Percentiles rank a stretch among this genome's conserved stretches.
These are phyloP conservation scores for Lacerta bilineata DNA, from an alignment of 2,797 vertebrate genomes.

Conservation along the genomic window DNA sequence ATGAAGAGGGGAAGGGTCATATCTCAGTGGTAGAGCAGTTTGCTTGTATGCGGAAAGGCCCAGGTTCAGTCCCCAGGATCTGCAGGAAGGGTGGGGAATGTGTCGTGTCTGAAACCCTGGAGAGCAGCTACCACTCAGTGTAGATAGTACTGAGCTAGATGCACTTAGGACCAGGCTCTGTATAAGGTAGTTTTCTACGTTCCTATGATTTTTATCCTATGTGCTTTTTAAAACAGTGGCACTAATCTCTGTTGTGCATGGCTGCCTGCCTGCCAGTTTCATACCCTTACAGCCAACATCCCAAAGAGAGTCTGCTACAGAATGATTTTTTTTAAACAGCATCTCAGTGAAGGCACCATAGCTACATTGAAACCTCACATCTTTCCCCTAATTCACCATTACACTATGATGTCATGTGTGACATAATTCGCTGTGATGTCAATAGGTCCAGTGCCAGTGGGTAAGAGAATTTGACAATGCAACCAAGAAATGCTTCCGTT, in stretches of 20 bases:
- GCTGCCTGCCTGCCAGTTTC: not conserved
- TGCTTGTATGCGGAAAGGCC: too few relatives aligned
- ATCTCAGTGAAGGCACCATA: not conserved
- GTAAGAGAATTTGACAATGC: not conserved
- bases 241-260: not conserved
- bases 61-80: too few relatives aligned
- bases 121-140: too few relatives aligned
- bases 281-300: not conserved
- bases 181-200: too few relatives aligned
- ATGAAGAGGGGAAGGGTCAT: not conserved
- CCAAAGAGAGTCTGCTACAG: rapidly evolving
- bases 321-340: not conserved
- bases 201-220: not conserved
- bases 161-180: too few relatives aligned
- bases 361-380: not conserved
- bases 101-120: too few relatives aligned
- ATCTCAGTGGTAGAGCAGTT: too few relatives aligned
- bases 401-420: not conserved
- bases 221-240: not conserved
- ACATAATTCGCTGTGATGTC: not conserved
- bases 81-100: too few relatives aligned
- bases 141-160: too few relatives aligned
- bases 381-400: not conserved
- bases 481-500: not conserved
- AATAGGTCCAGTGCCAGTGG: too few relatives aligned